A percentile compares a stretch with the other conserved stretches of the same genome.
phyloP scores from a whole-genome alignment of 92 coral and sea anemone genomes.

The Palythoa caribaeorum region DNA sequence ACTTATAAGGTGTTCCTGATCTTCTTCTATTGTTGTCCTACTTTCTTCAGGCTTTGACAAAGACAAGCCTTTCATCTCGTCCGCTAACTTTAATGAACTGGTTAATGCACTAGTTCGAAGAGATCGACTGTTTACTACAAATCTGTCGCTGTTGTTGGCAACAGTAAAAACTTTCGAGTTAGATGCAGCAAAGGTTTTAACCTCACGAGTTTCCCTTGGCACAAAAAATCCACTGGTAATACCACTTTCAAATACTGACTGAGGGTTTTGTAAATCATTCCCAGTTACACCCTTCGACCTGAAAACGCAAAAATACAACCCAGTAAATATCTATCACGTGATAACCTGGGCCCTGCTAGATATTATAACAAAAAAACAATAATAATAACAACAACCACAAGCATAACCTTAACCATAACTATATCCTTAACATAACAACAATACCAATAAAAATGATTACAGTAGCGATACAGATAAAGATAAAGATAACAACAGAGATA shows the following conservation, averaged over 20 bases:
- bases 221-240: neutral
- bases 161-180: constrained; percentile 49
- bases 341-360: no score
- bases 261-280: neutral
- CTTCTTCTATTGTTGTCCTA: neutral
- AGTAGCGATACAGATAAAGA: neutral
- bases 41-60: neutral
- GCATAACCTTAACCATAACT: neutral
- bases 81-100: constrained; percentile 63
- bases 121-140: constrained; percentile 28
- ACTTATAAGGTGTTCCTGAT: neutral
- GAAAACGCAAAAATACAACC: neutral
- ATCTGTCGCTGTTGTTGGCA: constrained; percentile 25
- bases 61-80: constrained; percentile 1
- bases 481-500: neutral
- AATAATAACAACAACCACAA: neutral
- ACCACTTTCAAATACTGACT: constrained; percentile 5
- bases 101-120: constrained; percentile 81
- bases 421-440: neutral
- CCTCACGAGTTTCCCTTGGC: neutral
- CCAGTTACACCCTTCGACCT: neutral
- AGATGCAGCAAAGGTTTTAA: constrained; percentile 37
- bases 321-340: neutral
- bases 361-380: neutral
- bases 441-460: no score